A percentile compares a stretch with the other conserved stretches of the same genome.
Evolutionary conservation across 1,140 invertebrate species (phyloP).

Genomic region (Anthonomus grandis): DNA sequence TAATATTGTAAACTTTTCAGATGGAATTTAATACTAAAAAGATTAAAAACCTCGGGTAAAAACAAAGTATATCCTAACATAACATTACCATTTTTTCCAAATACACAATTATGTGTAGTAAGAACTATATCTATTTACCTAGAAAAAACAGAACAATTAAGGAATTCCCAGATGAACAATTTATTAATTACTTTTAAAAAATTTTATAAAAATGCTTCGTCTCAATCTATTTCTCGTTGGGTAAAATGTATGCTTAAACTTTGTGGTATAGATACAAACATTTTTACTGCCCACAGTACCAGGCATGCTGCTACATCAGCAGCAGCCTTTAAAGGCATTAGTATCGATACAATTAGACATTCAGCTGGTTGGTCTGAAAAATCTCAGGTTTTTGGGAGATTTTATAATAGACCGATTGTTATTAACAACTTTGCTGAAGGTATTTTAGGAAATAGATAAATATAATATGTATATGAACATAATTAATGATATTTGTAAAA

Average conservation of each 20-base stretch:
- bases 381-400: too few species aligned
- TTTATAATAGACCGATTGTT: too few species aligned
- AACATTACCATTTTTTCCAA: conserved; percentile 3
- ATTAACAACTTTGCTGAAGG: background rate
- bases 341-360: too few species aligned
- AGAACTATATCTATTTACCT: background rate
- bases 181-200: conserved; percentile 6
- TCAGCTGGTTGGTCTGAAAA: too few species aligned
- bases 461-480: too few species aligned
- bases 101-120: background rate
- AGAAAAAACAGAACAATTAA: background rate
- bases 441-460: too few species aligned
- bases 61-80: background rate
- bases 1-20: background rate
- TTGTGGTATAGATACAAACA: background rate
- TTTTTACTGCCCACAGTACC: too few species aligned
- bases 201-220: background rate
- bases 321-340: too few species aligned
- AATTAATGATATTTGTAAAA: too few species aligned
- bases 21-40: background rate
- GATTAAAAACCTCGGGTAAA: conserved; percentile 6
- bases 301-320: too few species aligned
- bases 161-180: background rate
- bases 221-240: background rate
- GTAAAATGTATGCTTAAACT: background rate